These are phyloP conservation scores for Aphelocoma coerulescens DNA, from an alignment of 2,113 vertebrate species.

Conservation along the genomic window DNA sequence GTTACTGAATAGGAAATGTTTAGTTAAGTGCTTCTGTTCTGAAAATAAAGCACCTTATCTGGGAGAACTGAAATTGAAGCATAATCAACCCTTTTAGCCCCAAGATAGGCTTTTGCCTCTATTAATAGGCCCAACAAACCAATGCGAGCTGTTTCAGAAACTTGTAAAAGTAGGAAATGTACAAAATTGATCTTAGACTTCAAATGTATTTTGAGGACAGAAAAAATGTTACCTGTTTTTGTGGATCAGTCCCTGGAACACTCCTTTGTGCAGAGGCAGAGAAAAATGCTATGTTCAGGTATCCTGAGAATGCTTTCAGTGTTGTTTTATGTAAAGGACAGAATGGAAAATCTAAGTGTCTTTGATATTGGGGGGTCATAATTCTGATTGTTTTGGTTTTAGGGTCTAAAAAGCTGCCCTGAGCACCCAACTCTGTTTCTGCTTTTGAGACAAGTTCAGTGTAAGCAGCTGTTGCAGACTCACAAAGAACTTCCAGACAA, in stretches of 20 bases:
- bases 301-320: neutral
- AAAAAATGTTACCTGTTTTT: fast-evolving
- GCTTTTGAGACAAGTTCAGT: constrained; percentile 89
- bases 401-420: constrained; percentile 84
- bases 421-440: constrained; percentile 83
- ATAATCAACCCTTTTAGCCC: neutral
- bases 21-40: neutral
- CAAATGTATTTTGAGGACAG: neutral
- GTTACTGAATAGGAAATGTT: neutral
- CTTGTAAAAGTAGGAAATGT: neutral
- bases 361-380: neutral
- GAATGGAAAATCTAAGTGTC: neutral
- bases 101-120: neutral
- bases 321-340: neutral
- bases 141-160: neutral
- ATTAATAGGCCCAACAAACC: neutral
- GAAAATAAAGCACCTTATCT: neutral
- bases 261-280: neutral
- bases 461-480: constrained; percentile 80
- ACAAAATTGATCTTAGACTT: neutral
- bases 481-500: constrained; percentile 76
- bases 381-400: constrained; percentile 1
- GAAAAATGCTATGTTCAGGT: neutral
- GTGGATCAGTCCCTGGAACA: neutral
- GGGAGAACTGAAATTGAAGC: neutral